Percentiles rank a stretch among this genome's conserved stretches.
These are phyloP conservation scores for Drosophila obscura DNA, from an alignment of 1,140 invertebrate species.

Conservation along the genomic window DNA sequence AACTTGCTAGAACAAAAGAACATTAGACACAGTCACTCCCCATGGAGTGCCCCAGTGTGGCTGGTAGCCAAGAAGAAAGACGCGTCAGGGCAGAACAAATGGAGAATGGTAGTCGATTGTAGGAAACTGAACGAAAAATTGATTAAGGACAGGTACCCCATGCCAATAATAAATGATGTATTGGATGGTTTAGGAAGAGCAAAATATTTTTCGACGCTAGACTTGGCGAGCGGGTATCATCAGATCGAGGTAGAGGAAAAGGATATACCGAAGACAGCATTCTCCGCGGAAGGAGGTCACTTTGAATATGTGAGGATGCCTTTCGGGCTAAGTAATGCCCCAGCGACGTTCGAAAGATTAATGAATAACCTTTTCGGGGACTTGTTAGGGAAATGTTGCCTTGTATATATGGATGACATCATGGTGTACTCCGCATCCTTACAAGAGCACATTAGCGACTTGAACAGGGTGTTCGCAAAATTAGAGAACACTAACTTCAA, in stretches of 20 bases:
- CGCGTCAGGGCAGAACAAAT: neutral
- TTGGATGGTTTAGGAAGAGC: neutral
- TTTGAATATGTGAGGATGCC: neutral
- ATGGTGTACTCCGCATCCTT: slow-evolving; percentile 53
- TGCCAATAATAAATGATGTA: too few relatives aligned
- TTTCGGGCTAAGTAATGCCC: slow-evolving; percentile 57
- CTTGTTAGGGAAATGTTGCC: slow-evolving; percentile 28
- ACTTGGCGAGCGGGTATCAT: too few relatives aligned
- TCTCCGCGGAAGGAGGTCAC: neutral
- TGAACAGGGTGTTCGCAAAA: neutral
- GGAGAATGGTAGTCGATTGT: too few relatives aligned
- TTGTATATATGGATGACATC: slow-evolving; percentile 52
- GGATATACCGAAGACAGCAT: too few relatives aligned
- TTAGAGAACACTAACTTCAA: too few relatives aligned
- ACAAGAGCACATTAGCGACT: slow-evolving; percentile 57
- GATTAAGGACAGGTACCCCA: too few relatives aligned
- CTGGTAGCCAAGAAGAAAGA: neutral
- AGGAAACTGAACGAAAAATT: too few relatives aligned
- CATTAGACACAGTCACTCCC: slow-evolving; percentile 3
- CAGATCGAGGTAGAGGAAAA: too few relatives aligned
- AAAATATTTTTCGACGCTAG: too few relatives aligned
- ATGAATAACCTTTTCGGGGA: slow-evolving; percentile 22
- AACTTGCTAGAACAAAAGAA: slow-evolving; percentile 5
- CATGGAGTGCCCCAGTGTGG: neutral
- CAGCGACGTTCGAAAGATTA: neutral